Evolutionary conservation across 1,140 invertebrate genomes (phyloP).

Genomic region (Drosophila saltans): DNA sequence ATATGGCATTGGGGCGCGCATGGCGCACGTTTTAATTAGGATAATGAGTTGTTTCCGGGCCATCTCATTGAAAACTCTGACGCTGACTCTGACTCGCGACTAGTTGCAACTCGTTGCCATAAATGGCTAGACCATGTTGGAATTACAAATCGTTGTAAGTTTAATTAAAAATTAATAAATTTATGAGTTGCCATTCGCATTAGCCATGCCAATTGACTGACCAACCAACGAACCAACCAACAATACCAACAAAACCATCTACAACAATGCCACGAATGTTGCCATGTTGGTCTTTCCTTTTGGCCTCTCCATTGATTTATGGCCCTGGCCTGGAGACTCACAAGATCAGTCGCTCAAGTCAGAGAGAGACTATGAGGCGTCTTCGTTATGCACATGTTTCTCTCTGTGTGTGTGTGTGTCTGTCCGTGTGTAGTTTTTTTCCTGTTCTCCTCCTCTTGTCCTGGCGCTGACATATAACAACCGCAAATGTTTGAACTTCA

Average conservation of each 20-base stretch:
- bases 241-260: slow-evolving; percentile 32
- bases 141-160: slow-evolving; percentile 80
- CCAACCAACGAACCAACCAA: slow-evolving; percentile 26
- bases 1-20: slow-evolving; percentile 76
- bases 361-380: slow-evolving; percentile 47
- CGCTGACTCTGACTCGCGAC: slow-evolving; percentile 26
- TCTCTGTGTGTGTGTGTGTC: background rate
- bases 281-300: slow-evolving; percentile 25
- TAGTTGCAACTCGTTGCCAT: slow-evolving; percentile 49
- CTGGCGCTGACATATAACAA: slow-evolving; percentile 13
- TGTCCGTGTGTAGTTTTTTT: background rate
- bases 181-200: slow-evolving; percentile 78
- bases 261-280: slow-evolving; percentile 37
- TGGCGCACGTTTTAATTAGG: slow-evolving; percentile 83
- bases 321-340: slow-evolving; percentile 26
- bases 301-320: slow-evolving; percentile 49
- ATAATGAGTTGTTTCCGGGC: slow-evolving; percentile 83
- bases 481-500: slow-evolving; percentile 42
- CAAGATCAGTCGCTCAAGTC: slow-evolving; percentile 20
- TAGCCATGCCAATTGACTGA: slow-evolving; percentile 78
- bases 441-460: slow-evolving; percentile 17
- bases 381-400: background rate
- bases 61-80: slow-evolving; percentile 31
- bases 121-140: slow-evolving; percentile 65
- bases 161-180: slow-evolving; percentile 82